These are phyloP conservation scores for Volucella bombylans DNA, from an alignment of 2,888 invertebrate genomes.

Conservation along the genomic window DNA sequence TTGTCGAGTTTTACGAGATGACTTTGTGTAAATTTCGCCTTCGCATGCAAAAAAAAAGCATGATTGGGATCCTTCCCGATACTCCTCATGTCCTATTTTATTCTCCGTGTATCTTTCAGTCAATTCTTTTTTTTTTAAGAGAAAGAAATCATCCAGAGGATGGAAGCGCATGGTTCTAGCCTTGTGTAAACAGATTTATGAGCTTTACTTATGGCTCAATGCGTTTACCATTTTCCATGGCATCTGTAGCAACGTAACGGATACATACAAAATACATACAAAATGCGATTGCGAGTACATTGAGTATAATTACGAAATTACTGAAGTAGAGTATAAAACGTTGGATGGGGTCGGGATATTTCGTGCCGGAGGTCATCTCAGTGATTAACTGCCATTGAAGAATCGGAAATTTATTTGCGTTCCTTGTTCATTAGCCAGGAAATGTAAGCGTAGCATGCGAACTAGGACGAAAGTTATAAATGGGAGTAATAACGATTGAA, in stretches of 20 bases:
- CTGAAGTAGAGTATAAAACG: conserved; percentile 44
- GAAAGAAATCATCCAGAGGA: background rate
- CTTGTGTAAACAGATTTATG: conserved; percentile 58
- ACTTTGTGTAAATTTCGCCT: conserved; percentile 45
- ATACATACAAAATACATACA: no score
- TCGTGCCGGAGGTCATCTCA: conserved; percentile 43
- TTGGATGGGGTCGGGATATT: conserved; percentile 28
- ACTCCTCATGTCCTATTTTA: conserved; percentile 3
- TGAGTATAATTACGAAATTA: conserved; percentile 57
- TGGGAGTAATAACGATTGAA: conserved; percentile 23
- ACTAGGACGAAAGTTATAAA: conserved; percentile 50
- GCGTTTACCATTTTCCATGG: conserved; percentile 43
- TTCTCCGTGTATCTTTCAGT: conserved; percentile 29
- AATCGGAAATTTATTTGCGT: conserved; percentile 59
- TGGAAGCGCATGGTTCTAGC: conserved; percentile 8
- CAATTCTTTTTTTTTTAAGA: conserved; percentile 4
- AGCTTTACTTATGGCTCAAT: conserved; percentile 59
- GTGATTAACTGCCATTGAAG: conserved; percentile 60
- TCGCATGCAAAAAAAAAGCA: conserved; percentile 19
- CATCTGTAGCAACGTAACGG: conserved; percentile 10
- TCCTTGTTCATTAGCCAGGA: conserved; percentile 47
- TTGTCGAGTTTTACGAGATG: conserved; percentile 52
- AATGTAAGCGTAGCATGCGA: conserved; percentile 26
- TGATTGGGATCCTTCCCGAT: conserved; percentile 5
- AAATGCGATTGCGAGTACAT: background rate